These are phyloP conservation scores for Nemotelus nigrinus DNA, from an alignment of 2,888 invertebrate genomes.

Conservation along the genomic window DNA sequence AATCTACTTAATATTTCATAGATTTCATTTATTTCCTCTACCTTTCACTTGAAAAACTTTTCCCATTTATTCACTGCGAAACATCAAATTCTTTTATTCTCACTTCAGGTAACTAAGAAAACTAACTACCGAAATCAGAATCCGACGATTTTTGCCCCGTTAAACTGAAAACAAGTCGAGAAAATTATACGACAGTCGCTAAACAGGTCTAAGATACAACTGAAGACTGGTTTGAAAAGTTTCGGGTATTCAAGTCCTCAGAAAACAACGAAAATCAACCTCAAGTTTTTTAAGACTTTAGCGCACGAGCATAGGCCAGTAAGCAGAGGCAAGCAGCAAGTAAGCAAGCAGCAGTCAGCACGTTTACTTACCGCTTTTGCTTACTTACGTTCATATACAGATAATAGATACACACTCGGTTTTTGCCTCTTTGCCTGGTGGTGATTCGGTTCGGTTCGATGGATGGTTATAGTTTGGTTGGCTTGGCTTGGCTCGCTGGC, in stretches of 20 bases:
- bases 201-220: constrained; percentile 49
- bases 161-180: constrained; percentile 32
- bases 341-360: constrained; percentile 13
- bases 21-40: no score
- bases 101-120: constrained; percentile 21
- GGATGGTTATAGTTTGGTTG: no score
- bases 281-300: constrained; percentile 29
- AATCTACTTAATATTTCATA: no score
- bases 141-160: constrained; percentile 2
- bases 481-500: constrained; percentile 18
- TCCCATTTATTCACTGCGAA: neutral
- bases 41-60: no score
- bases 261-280: constrained; percentile 43
- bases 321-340: constrained; percentile 16
- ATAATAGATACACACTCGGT: neutral
- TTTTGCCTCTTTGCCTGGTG: neutral
- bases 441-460: neutral
- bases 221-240: constrained; percentile 59
- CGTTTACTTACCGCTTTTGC: constrained; percentile 37
- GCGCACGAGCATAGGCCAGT: no score
- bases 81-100: neutral
- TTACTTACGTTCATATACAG: constrained; percentile 11
- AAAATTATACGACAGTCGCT: constrained; percentile 41
- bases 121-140: neutral
- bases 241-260: constrained; percentile 56